Evolutionary conservation across 2,113 vertebrate genomes (phyloP), one percentile per base, ranked within the genome.

Genomic region (Archilochus colubris): DNA sequence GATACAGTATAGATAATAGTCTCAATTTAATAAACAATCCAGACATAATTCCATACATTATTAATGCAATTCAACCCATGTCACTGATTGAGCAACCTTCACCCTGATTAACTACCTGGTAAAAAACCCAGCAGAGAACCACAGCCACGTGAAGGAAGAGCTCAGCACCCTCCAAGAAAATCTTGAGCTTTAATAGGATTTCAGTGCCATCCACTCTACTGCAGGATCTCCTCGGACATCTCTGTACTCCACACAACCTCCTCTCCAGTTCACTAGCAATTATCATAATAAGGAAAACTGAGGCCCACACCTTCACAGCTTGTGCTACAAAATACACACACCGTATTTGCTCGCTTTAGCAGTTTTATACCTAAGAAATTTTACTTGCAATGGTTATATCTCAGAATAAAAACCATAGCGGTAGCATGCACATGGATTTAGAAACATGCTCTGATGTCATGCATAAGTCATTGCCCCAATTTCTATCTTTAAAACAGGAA

Each of bases 131-230:
- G 50, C 40, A 83, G 23, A 62, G 36, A 84, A 55, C 7, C 17
- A 54, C 1, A 0, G 40, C 25, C 0, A 0, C 3, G 6, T 46
- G 27, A 55, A 33, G 59, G 22, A 68, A 57, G 27, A 69, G 33
- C 40, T 51, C 50, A 25, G 44, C 36, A 51, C 9, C 15, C 30
- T 69, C 16, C 1, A 3, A 24, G 43, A 87, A 58, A 18, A 67
- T 14, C 62, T 51, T 48, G 24, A 77, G 51, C 16, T 13, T 7
- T 7, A 40, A 48, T 0, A 38, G 7, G n/a, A 44, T 73, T 76
- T 31, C 51, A 40, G 36, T 8, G 15, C 19, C 69, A 38, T 38
- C 20, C 36, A 69, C 21, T 24, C 18, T 30, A 22, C 59, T 27
- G 14, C 55, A 88, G 40, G 31, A 57, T 44, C 20, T 62, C 54